A percentile compares a stretch with the other conserved stretches of the same genome.
phyloP scores from a whole-genome alignment of 2,113 vertebrate genomes.

The Gymnorhina tibicen region DNA sequence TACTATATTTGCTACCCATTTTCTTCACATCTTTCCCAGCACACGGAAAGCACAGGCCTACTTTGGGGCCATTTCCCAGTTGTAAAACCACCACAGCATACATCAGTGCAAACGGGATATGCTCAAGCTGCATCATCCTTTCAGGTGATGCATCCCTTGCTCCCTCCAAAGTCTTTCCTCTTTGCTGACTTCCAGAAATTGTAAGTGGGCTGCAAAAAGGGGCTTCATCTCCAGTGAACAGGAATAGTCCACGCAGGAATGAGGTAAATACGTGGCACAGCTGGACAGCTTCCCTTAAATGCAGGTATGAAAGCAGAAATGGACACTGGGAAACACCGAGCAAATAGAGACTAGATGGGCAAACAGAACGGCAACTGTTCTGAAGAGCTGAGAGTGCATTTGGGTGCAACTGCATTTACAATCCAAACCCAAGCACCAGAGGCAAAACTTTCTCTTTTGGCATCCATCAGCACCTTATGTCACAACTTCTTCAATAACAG shows the following conservation, averaged over 20 bases:
- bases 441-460: neutral
- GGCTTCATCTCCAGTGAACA: neutral
- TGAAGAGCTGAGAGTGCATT: neutral
- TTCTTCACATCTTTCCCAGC: neutral
- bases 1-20: neutral
- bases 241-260: neutral
- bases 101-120: accelerated
- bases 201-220: neutral
- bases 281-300: neutral
- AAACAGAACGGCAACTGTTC: neutral
- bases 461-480: neutral
- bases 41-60: neutral
- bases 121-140: neutral
- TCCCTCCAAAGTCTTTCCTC: neutral
- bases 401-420: neutral
- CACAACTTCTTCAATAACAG: neutral
- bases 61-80: neutral
- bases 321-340: neutral
- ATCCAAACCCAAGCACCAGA: neutral
- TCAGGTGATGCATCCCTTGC: neutral
- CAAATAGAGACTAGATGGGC: neutral
- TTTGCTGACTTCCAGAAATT: neutral
- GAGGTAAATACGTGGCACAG: neutral
- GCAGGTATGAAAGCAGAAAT: neutral
- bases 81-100: neutral